phyloP scores from a whole-genome alignment of 2,888 invertebrate genomes.

The Barypeithes pellucidus region DNA sequence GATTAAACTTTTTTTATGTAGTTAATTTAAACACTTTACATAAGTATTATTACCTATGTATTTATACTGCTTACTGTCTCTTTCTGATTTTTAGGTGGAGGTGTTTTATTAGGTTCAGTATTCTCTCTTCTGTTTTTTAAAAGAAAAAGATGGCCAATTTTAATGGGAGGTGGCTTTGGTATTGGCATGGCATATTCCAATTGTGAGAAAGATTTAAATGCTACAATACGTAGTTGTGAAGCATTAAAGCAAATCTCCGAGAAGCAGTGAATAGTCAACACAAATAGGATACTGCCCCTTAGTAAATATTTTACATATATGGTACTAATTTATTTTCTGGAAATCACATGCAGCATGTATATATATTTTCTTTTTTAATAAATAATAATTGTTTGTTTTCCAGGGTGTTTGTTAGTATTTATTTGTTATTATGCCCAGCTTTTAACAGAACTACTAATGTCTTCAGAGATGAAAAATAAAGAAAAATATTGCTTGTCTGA shows the following conservation, averaged over 20 bases:
- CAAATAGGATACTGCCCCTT: constrained; percentile 43
- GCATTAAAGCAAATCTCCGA: constrained; percentile 15
- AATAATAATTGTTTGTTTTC: constrained; percentile 48
- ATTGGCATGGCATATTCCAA: constrained; percentile 92
- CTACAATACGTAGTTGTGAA: constrained; percentile 60
- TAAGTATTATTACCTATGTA: too few species aligned
- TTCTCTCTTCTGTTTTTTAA: constrained; percentile 89
- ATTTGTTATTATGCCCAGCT: background rate
- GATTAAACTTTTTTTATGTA: too few species aligned
- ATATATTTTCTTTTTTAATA: constrained; percentile 53
- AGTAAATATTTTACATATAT: constrained; percentile 47
- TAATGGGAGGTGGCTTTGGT: constrained; percentile 91
- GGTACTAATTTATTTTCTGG: constrained; percentile 49
- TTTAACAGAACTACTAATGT: too few species aligned
- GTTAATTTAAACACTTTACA: too few species aligned
- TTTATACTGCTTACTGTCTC: constrained; percentile 13
- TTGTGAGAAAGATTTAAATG: constrained; percentile 82
- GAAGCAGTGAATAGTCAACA: constrained; percentile 38
- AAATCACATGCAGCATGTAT: constrained; percentile 50
- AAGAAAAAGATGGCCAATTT: constrained; percentile 89
- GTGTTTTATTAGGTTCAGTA: constrained; percentile 84
- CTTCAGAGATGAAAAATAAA: too few species aligned
- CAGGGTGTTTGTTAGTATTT: background rate
- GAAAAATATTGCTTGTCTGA: too few species aligned
- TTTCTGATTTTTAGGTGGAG: constrained; percentile 80